These are phyloP conservation scores for Drosophila watanabei DNA, from an alignment of 1,140 invertebrate species.

Conservation along the genomic window DNA sequence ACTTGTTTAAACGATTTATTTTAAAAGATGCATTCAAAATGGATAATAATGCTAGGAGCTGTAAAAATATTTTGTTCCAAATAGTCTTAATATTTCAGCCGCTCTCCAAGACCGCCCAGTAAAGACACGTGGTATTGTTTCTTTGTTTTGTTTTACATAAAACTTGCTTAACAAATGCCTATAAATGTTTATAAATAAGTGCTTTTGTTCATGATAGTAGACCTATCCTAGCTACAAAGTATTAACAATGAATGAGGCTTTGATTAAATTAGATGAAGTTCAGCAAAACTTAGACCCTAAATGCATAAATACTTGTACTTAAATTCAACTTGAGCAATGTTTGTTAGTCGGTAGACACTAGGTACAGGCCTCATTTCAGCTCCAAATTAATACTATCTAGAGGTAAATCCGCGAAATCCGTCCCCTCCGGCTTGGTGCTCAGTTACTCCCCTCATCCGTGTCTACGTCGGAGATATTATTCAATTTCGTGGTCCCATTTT, in stretches of 20 bases:
- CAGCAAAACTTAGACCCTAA: constrained; percentile 57
- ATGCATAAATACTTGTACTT: constrained; percentile 59
- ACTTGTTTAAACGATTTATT: neutral
- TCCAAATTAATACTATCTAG: constrained; percentile 63
- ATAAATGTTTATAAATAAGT: constrained; percentile 76
- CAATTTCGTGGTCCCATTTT: constrained; percentile 52
- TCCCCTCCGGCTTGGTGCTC: constrained; percentile 3
- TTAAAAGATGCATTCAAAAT: no score
- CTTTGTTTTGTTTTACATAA: constrained; percentile 25
- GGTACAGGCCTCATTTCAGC: constrained; percentile 70
- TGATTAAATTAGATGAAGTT: constrained; percentile 55
- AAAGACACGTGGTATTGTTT: neutral
- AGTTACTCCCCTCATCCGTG: constrained; percentile 83
- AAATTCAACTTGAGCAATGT: constrained; percentile 53
- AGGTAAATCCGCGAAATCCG: constrained; percentile 3
- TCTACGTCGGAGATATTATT: constrained; percentile 81
- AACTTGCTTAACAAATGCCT: constrained; percentile 60
- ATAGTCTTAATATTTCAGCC: neutral
- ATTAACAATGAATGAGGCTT: constrained; percentile 34
- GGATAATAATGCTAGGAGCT: no score
- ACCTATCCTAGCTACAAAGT: constrained; percentile 52
- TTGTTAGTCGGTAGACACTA: constrained; percentile 45
- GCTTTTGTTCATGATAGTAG: constrained; percentile 53
- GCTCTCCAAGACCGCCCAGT: neutral
- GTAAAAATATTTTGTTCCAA: neutral